Evolutionary conservation across 1,140 invertebrate genomes (phyloP).

Genomic region (Drosophila ercepeae): DNA sequence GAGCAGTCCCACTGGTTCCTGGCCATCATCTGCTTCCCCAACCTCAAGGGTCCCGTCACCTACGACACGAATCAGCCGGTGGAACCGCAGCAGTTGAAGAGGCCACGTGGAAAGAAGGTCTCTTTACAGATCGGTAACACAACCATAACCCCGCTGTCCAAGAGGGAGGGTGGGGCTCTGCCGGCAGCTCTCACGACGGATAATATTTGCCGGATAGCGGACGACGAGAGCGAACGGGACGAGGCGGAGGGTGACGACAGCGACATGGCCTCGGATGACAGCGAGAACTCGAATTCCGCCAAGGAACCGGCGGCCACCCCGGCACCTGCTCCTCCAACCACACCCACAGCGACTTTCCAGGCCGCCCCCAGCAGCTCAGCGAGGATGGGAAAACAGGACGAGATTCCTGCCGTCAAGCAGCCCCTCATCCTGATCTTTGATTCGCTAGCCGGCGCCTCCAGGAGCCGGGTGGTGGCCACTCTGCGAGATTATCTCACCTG

Average conservation of each 20-base stretch:
- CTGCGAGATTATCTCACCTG: constrained; percentile 94
- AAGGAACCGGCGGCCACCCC: constrained; percentile 30
- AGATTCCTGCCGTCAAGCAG: constrained; percentile 73
- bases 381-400: constrained; percentile 24
- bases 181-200: constrained; percentile 59
- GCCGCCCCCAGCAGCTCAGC: constrained; percentile 21
- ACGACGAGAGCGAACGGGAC: constrained; percentile 90
- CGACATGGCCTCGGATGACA: constrained; percentile 87
- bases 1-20: constrained; percentile 99
- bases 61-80: constrained; percentile 86
- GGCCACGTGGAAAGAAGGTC: constrained; percentile 83
- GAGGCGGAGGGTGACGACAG: constrained; percentile 92
- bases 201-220: constrained; percentile 86
- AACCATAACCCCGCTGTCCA: constrained; percentile 87
- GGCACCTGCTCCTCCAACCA: not conserved
- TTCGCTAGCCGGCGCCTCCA: constrained; percentile 92
- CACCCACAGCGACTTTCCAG: not conserved
- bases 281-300: constrained; percentile 85
- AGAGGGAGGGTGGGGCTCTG: constrained; percentile 83
- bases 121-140: constrained; percentile 87
- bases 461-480: constrained; percentile 92
- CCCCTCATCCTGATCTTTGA: constrained; percentile 98
- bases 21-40: constrained; percentile 97
- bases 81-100: constrained; percentile 84
- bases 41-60: constrained; percentile 86